These are phyloP conservation scores for Xestobium rufovillosum DNA, from an alignment of 2,888 invertebrate genomes.

Conservation along the genomic window DNA sequence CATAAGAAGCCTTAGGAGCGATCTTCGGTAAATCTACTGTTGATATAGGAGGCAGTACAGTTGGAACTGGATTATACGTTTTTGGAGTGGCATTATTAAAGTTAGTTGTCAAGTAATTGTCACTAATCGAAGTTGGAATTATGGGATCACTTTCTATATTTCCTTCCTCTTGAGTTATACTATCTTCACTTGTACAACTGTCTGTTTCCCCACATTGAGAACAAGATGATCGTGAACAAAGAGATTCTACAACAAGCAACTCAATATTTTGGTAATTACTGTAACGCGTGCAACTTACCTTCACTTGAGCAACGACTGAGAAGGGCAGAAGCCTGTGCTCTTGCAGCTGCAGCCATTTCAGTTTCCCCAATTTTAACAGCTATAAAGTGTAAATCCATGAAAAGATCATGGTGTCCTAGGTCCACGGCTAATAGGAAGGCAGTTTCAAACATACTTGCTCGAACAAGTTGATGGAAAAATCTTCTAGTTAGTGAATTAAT, in stretches of 20 bases:
- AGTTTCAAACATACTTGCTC: slow-evolving; percentile 68
- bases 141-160: no score
- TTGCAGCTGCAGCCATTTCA: slow-evolving; percentile 62
- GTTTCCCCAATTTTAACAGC: slow-evolving; percentile 55
- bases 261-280: no score
- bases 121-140: slow-evolving; percentile 29
- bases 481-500: slow-evolving; percentile 76
- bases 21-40: slow-evolving; percentile 29
- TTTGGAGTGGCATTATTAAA: slow-evolving; percentile 39
- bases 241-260: slow-evolving; percentile 51
- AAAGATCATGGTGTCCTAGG: slow-evolving; percentile 77
- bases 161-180: no score
- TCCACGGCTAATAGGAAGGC: slow-evolving; percentile 81
- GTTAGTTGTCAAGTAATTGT: slow-evolving; percentile 39
- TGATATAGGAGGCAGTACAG: slow-evolving; percentile 24
- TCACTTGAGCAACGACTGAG: slow-evolving; percentile 41
- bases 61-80: slow-evolving; percentile 35
- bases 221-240: slow-evolving; percentile 64
- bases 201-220: slow-evolving; percentile 53
- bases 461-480: slow-evolving; percentile 79
- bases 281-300: no score
- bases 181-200: slow-evolving; percentile 34
- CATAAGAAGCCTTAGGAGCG: slow-evolving; percentile 31
- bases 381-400: slow-evolving; percentile 73
- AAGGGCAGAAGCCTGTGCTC: slow-evolving; percentile 54